Evolutionary conservation across 2,113 vertebrate genomes (phyloP).

Genomic region (Elephantulus edwardii): DNA sequence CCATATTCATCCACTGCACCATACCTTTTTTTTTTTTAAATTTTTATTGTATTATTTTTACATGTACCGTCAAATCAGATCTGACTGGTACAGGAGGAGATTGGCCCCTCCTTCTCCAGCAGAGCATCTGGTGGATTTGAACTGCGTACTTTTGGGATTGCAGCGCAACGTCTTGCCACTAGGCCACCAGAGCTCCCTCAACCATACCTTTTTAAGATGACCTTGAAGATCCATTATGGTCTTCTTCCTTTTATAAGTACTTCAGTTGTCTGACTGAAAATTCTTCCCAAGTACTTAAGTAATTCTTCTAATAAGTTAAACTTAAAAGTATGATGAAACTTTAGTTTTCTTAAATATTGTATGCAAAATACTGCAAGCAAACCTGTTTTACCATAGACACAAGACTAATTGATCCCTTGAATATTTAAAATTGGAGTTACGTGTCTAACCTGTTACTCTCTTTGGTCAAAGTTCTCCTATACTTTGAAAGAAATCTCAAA

Average conservation of each 20-base stretch:
- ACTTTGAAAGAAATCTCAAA: constrained; percentile 17
- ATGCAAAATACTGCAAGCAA: neutral
- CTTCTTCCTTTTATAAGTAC: constrained; percentile 19
- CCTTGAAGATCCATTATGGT: neutral
- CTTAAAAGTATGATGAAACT: constrained; percentile 27
- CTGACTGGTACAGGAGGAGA: no score
- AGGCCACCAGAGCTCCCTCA: no score
- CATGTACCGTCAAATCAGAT: no score
- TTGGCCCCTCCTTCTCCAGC: no score
- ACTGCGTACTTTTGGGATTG: no score
- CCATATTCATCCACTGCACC: neutral
- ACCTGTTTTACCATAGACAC: constrained; percentile 41
- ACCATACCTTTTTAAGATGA: neutral
- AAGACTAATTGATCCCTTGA: constrained; percentile 1
- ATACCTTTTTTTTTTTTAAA: no score
- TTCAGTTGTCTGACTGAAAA: neutral
- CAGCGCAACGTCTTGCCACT: no score
- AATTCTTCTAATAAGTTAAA: constrained; percentile 40
- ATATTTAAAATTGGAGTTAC: constrained; percentile 38
- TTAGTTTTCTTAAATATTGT: constrained; percentile 30
- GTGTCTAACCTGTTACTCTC: neutral
- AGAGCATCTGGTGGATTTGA: no score
- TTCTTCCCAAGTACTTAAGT: neutral
- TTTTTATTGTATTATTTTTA: no score
- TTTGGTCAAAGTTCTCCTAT: neutral